A percentile compares a stretch with the other conserved stretches of the same genome.
phyloP scores from a whole-genome alignment of 2,888 invertebrate species.

The Parnassius smintheus region DNA sequence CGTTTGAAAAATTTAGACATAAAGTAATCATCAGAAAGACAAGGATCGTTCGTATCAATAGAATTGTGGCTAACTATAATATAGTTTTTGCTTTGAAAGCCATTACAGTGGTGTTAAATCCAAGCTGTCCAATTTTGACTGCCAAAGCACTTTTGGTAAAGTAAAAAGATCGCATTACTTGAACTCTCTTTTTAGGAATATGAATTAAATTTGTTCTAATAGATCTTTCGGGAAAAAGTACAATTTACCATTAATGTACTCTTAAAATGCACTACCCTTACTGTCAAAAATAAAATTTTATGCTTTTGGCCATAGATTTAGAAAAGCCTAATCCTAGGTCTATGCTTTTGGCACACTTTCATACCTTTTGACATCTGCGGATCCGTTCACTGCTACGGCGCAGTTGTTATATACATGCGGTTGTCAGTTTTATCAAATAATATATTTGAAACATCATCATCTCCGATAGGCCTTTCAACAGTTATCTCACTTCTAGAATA shows the following conservation, averaged over 20 bases:
- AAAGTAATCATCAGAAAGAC: slow-evolving; percentile 70
- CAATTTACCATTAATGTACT: slow-evolving; percentile 66
- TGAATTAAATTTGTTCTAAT: slow-evolving; percentile 69
- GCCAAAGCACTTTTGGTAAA: slow-evolving; percentile 61
- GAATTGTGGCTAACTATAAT: slow-evolving; percentile 65
- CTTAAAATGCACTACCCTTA: slow-evolving; percentile 67
- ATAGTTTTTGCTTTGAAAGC: slow-evolving; percentile 66
- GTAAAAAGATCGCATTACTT: slow-evolving; percentile 66
- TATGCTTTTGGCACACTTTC: slow-evolving; percentile 70
- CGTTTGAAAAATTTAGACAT: slow-evolving; percentile 59
- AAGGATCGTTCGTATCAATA: slow-evolving; percentile 61
- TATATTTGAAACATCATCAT: slow-evolving; percentile 67
- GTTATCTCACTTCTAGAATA: slow-evolving; percentile 60
- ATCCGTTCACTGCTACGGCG: slow-evolving; percentile 63
- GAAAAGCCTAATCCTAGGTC: no score
- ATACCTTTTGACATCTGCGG: slow-evolving; percentile 65
- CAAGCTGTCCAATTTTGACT: slow-evolving; percentile 61
- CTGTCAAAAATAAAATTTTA: slow-evolving; percentile 65
- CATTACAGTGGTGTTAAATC: slow-evolving; percentile 69
- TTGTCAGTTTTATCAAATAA: slow-evolving; percentile 66
- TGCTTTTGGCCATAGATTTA: slow-evolving; percentile 65
- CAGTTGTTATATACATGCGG: slow-evolving; percentile 69
- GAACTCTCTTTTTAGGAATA: slow-evolving; percentile 67
- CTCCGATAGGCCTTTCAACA: slow-evolving; percentile 69
- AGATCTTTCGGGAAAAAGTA: slow-evolving; percentile 65